Conservation (phyloP, 1,140 invertebrate genomes). For the Luehdorfia chinensis region DNA sequence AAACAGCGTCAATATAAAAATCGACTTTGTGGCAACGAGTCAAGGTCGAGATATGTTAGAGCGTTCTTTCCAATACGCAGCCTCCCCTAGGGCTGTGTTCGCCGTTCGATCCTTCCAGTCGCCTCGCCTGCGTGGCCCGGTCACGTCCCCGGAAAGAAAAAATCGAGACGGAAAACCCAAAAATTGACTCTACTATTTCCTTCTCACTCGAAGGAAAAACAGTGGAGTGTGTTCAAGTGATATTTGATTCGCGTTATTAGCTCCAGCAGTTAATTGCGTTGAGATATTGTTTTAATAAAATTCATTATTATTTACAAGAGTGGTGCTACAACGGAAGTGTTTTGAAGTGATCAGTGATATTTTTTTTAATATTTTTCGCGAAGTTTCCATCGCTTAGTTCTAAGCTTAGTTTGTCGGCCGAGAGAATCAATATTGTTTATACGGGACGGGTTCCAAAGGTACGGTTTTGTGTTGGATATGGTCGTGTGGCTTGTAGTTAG, state of each 20-base stretch:
- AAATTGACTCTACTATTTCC: conserved; percentile 61
- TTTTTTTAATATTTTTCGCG: conserved; percentile 22
- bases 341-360: conserved; percentile 9
- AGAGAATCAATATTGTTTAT: conserved; percentile 50
- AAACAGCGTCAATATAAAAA: conserved; percentile 21
- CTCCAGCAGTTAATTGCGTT: conserved; percentile 57
- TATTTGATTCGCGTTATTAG: conserved; percentile 63
- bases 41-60: conserved; percentile 27
- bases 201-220: conserved; percentile 54
- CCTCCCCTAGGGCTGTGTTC: conserved; percentile 66
- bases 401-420: conserved; percentile 57
- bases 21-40: conserved; percentile 28
- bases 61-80: conserved; percentile 51
- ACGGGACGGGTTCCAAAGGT: conserved; percentile 50
- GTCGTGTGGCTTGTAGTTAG: conserved; percentile 70
- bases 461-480: conserved; percentile 64
- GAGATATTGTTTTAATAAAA: conserved; percentile 27
- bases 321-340: neutral
- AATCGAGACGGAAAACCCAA: conserved; percentile 31
- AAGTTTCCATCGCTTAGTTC: conserved; percentile 23
- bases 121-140: conserved; percentile 63
- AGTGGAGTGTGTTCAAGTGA: conserved; percentile 36
- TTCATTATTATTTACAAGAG: neutral
- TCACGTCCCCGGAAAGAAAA: conserved; percentile 42
- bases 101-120: conserved; percentile 73